phyloP scores from a whole-genome alignment of 1,140 invertebrate species.

The Eupeodes corollae region DNA sequence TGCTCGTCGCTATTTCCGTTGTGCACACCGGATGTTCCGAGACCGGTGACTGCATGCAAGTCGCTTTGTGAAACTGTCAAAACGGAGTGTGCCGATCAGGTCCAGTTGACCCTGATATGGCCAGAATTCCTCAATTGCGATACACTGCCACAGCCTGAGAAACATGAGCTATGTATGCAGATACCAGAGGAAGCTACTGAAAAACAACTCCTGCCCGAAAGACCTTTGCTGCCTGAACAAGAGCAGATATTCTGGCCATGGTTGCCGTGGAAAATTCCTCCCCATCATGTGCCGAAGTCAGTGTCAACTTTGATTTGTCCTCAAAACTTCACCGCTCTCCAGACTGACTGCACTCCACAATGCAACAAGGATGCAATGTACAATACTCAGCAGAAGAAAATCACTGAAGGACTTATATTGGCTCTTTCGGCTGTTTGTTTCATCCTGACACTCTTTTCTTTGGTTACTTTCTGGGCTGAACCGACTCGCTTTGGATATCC shows the following conservation, averaged over 20 bases:
- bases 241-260: constrained; percentile 20
- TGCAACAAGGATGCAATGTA: constrained; percentile 63
- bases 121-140: constrained; percentile 66
- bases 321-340: constrained; percentile 26
- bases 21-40: constrained; percentile 77
- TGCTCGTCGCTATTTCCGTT: constrained; percentile 87
- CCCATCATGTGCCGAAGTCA: constrained; percentile 13
- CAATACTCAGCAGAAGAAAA: constrained; percentile 57
- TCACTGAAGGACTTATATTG: constrained; percentile 69
- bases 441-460: constrained; percentile 69
- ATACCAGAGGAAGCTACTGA: constrained; percentile 28
- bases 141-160: constrained; percentile 41
- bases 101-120: constrained; percentile 65
- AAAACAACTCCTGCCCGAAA: not conserved
- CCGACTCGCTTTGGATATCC: constrained; percentile 71
- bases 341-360: constrained; percentile 45
- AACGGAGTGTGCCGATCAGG: constrained; percentile 52
- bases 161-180: constrained; percentile 44
- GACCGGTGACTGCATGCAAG: constrained; percentile 77
- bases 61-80: constrained; percentile 73
- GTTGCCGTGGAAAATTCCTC: constrained; percentile 19
- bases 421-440: constrained; percentile 77
- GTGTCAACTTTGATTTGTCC: constrained; percentile 21
- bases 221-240: not conserved
- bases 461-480: constrained; percentile 82